A percentile compares a stretch with the other conserved stretches of the same genome.
These are phyloP conservation scores for Helobdella robusta DNA, from an alignment of 2,888 invertebrate genomes.

Conservation along the genomic window DNA sequence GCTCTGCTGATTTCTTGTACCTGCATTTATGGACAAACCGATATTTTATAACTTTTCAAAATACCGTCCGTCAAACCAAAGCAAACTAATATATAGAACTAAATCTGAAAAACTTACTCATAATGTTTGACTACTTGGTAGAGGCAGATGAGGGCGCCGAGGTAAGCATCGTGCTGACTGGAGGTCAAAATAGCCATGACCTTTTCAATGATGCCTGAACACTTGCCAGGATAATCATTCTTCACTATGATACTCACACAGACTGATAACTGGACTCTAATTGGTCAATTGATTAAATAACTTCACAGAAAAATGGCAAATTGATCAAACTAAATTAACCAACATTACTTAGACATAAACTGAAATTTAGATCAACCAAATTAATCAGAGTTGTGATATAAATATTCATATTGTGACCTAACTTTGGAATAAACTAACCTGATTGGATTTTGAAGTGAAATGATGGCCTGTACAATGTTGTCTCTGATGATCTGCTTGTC, in stretches of 20 bases:
- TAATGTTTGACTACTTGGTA: constrained; percentile 87
- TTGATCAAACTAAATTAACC: no score
- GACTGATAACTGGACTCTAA: constrained; percentile 76
- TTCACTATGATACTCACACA: constrained; percentile 86
- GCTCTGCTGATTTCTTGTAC: constrained; percentile 76
- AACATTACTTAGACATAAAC: no score
- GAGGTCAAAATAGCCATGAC: constrained; percentile 77
- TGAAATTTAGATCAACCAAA: no score
- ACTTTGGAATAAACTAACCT: constrained; percentile 49
- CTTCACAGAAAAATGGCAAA: not conserved
- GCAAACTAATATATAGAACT: not conserved
- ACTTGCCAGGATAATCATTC: constrained; percentile 84
- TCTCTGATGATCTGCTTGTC: constrained; percentile 85
- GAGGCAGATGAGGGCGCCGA: constrained; percentile 78
- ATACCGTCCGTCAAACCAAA: not conserved
- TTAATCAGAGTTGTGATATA: no score
- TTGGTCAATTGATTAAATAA: no score
- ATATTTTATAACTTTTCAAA: not conserved
- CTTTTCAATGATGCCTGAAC: constrained; percentile 92
- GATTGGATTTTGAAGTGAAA: constrained; percentile 81
- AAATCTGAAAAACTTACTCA: constrained; percentile 54
- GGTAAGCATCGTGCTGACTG: constrained; percentile 48
- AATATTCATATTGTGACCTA: no score
- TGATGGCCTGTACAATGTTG: constrained; percentile 86
- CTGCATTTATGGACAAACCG: constrained; percentile 54